Conservation (phyloP, 2,113 vertebrate species). For the Alectura lathami region DNA sequence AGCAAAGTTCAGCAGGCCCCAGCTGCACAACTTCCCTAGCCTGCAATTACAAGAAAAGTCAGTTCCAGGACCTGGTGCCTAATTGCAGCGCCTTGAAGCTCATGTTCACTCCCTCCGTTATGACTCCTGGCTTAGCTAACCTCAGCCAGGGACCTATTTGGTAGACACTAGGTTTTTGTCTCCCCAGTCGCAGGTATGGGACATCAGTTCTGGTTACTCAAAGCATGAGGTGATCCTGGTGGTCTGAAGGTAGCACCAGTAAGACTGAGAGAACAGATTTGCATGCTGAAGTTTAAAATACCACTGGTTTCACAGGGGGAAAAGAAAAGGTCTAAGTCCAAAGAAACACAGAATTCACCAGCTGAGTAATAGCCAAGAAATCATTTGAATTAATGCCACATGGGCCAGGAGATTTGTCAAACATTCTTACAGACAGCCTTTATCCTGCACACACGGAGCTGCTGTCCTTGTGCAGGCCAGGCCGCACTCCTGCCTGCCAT, state of each 20-base stretch:
- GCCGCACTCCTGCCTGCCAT: not conserved
- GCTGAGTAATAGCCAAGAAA: not conserved
- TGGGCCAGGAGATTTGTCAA: not conserved
- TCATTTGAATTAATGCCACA: not conserved
- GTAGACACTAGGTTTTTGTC: not conserved
- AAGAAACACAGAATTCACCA: not conserved
- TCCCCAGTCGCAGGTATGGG: not conserved
- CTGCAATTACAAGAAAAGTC: constrained; percentile 67
- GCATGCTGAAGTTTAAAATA: not conserved
- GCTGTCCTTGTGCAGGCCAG: not conserved
- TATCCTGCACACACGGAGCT: not conserved
- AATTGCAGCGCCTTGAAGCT: not conserved
- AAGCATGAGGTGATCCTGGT: not conserved
- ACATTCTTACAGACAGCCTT: not conserved
- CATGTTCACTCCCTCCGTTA: not conserved
- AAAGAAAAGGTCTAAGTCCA: not conserved
- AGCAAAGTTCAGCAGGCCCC: constrained; percentile 88
- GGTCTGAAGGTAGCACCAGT: not conserved
- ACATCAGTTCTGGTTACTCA: not conserved
- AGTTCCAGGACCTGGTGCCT: not conserved
- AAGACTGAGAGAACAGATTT: not conserved
- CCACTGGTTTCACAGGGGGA: not conserved
- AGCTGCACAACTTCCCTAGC: constrained; percentile 87
- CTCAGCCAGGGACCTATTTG: not conserved
- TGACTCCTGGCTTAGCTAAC: not conserved